Evolutionary conservation across 2,888 invertebrate genomes (phyloP).

Genomic region (Hylaea fasciaria): DNA sequence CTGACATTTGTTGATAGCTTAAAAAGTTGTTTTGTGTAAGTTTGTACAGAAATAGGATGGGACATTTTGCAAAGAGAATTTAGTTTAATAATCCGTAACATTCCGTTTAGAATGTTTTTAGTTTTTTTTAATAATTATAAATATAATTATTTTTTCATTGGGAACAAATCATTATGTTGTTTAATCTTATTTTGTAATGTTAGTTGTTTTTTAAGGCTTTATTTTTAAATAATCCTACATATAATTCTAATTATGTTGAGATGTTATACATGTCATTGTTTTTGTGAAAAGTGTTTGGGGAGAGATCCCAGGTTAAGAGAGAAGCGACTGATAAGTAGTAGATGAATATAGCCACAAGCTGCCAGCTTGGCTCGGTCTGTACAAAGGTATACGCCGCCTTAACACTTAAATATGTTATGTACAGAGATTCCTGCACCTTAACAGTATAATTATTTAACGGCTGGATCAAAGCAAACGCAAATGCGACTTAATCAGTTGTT

Average conservation of each 20-base stretch:
- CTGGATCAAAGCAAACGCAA: slow-evolving; percentile 18
- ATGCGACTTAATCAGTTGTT: neutral
- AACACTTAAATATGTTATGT: slow-evolving; percentile 77
- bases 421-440: slow-evolving; percentile 65
- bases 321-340: slow-evolving; percentile 82
- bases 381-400: slow-evolving; percentile 84
- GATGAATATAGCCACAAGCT: slow-evolving; percentile 66
- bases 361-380: slow-evolving; percentile 72
- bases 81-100: slow-evolving; percentile 83
- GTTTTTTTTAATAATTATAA: slow-evolving; percentile 67
- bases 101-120: slow-evolving; percentile 85
- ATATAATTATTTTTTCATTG: slow-evolving; percentile 77
- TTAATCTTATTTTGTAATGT: slow-evolving; percentile 85
- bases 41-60: slow-evolving; percentile 85
- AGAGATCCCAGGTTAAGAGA: slow-evolving; percentile 76
- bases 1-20: slow-evolving; percentile 81
- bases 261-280: slow-evolving; percentile 84
- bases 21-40: slow-evolving; percentile 81
- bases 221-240: slow-evolving; percentile 78
- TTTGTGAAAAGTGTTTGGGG: slow-evolving; percentile 81
- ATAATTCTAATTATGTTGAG: slow-evolving; percentile 79
- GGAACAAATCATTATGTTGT: slow-evolving; percentile 85
- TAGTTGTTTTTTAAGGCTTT: slow-evolving; percentile 83
- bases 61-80: slow-evolving; percentile 85
- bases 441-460: slow-evolving; percentile 50